A percentile compares a stretch with the other conserved stretches of the same genome.
phyloP scores from a whole-genome alignment of 2,113 vertebrate genomes.

The Paratilapia polleni region DNA sequence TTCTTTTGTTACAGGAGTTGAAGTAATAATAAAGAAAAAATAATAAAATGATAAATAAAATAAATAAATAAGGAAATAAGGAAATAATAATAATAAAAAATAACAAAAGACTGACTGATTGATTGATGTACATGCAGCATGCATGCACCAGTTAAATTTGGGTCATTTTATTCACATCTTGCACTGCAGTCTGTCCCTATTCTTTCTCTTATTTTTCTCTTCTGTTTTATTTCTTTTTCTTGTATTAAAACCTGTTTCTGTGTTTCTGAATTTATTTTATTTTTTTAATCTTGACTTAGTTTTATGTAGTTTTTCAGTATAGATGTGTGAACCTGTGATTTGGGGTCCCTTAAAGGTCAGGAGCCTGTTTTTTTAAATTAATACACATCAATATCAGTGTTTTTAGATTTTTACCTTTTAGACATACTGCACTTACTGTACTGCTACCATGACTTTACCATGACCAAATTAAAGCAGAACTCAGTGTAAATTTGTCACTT shows the following conservation, averaged over 20 bases:
- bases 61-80: not conserved
- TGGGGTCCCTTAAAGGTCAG: not conserved
- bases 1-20: not conserved
- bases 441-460: accelerated
- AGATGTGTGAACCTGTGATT: not conserved
- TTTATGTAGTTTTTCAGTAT: not conserved
- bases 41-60: not conserved
- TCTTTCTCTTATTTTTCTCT: no score
- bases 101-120: no score
- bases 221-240: no score
- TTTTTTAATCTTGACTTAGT: not conserved
- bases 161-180: no score
- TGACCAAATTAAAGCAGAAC: not conserved
- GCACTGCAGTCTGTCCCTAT: no score
- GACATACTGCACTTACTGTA: not conserved
- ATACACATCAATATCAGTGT: not conserved
- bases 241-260: not conserved
- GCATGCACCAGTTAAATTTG: no score
- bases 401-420: not conserved
- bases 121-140: no score
- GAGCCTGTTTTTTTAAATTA: not conserved
- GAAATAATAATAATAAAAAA: not conserved
- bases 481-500: accelerated
- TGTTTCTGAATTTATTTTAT: not conserved
- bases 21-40: not conserved